Conservation (phyloP, 2,797 vertebrate genomes). For the Echeneis naucrates region DNA sequence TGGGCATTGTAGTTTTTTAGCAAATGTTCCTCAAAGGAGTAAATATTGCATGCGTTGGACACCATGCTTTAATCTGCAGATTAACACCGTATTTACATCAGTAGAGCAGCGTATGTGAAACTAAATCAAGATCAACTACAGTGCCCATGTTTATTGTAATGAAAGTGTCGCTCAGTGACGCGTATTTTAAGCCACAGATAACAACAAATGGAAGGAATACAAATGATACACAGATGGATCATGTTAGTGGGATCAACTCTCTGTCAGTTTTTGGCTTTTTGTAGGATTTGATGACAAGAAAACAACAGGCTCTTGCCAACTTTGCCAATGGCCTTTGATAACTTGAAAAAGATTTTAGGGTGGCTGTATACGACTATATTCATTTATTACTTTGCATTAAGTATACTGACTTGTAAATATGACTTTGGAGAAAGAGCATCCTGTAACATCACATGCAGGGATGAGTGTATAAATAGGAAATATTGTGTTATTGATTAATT, state of each 20-base stretch:
- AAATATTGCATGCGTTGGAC: background rate
- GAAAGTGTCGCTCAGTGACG: background rate
- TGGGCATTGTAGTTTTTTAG: background rate
- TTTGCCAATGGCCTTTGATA: slow-evolving; percentile 9
- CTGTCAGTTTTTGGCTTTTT: slow-evolving; percentile 23
- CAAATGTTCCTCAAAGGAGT: background rate
- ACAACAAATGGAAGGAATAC: slow-evolving; percentile 2
- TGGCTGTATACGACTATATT: background rate
- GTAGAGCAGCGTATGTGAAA: background rate
- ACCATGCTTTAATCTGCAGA: slow-evolving; percentile 3
- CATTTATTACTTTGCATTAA: slow-evolving; percentile 32
- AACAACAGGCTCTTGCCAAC: background rate
- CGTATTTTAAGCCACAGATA: background rate
- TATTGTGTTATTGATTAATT: background rate
- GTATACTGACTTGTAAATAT: slow-evolving; percentile 30
- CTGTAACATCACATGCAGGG: slow-evolving; percentile 8
- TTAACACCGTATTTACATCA: slow-evolving; percentile 1
- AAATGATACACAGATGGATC: background rate
- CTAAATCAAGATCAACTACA: background rate
- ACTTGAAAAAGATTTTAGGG: background rate
- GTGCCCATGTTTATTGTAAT: background rate
- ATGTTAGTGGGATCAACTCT: background rate
- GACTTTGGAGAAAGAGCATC: slow-evolving; percentile 16
- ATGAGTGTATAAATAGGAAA: slow-evolving; percentile 8
- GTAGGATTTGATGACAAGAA: slow-evolving; percentile 1